A percentile compares a stretch with the other conserved stretches of the same genome.
phyloP scores from a whole-genome alignment of 2,888 invertebrate species.

The Beris chalybata region DNA sequence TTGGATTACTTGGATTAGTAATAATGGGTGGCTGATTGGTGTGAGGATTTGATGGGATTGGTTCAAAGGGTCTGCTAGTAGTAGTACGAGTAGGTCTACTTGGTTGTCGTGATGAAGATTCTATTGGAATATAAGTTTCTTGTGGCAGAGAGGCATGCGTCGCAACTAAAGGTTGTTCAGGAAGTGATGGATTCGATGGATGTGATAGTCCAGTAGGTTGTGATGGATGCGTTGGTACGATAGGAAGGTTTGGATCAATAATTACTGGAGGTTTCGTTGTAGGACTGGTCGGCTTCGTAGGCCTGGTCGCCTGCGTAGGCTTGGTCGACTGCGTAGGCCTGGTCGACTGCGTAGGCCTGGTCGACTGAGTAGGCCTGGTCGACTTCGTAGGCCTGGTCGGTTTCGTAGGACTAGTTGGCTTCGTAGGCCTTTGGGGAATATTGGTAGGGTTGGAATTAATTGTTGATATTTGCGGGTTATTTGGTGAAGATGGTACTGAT shows the following conservation, averaged over 20 bases:
- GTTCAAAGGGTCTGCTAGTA: background rate
- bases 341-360: slow-evolving; percentile 7
- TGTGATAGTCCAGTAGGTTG: background rate
- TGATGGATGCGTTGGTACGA: background rate
- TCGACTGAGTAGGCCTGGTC: too few relatives aligned
- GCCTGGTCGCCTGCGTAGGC: slow-evolving; percentile 6
- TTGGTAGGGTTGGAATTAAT: background rate
- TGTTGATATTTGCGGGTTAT: background rate
- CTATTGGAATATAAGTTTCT: slow-evolving; percentile 2
- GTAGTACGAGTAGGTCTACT: background rate
- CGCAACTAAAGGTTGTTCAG: background rate
- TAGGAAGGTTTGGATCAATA: slow-evolving; percentile 5
- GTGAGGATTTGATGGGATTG: background rate
- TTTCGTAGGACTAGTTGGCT: too few relatives aligned
- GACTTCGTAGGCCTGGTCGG: too few relatives aligned
- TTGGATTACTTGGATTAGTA: background rate
- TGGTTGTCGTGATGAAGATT: background rate
- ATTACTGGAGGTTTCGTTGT: slow-evolving; percentile 4
- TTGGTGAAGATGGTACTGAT: background rate
- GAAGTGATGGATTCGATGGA: background rate
- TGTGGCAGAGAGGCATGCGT: too few relatives aligned
- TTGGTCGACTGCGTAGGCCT: slow-evolving; percentile 8
- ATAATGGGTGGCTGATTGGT: background rate
- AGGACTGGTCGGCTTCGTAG: slow-evolving; percentile 5
- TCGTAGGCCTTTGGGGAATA: too few relatives aligned